phyloP scores from a whole-genome alignment of 2,113 vertebrate species.

The Albula goreensis region DNA sequence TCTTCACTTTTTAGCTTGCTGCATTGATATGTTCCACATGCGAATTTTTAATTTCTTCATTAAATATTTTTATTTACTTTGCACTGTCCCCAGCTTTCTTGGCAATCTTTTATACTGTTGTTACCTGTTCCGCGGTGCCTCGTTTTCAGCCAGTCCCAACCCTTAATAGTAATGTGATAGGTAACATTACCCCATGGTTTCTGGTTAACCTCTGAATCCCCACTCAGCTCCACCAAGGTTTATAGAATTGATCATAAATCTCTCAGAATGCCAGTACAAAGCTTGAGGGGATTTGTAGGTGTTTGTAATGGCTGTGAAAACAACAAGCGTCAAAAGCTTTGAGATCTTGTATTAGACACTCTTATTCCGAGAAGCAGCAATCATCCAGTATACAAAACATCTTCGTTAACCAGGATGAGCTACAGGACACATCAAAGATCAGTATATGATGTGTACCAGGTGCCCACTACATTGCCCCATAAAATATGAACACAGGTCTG shows the following conservation, averaged over 20 bases:
- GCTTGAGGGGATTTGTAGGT: too few relatives aligned
- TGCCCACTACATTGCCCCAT: neutral
- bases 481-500: neutral
- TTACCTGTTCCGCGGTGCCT: conserved; percentile 21
- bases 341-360: neutral
- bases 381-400: too few relatives aligned
- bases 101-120: conserved; percentile 47
- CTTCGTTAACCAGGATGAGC: too few relatives aligned
- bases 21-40: neutral
- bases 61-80: neutral
- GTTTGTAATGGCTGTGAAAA: neutral
- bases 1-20: neutral
- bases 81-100: conserved; percentile 3
- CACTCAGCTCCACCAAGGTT: neutral
- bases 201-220: conserved; percentile 38
- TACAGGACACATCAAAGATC: too few relatives aligned
- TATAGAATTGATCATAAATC: neutral
- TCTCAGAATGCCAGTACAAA: neutral
- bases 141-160: conserved; percentile 40
- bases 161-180: conserved; percentile 56
- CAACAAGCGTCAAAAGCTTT: neutral
- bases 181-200: conserved; percentile 56
- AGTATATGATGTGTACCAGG: neutral
- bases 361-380: neutral
- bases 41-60: neutral